These are phyloP conservation scores for Eclectus roratus DNA, from an alignment of 2,113 vertebrate genomes.

Conservation along the genomic window DNA sequence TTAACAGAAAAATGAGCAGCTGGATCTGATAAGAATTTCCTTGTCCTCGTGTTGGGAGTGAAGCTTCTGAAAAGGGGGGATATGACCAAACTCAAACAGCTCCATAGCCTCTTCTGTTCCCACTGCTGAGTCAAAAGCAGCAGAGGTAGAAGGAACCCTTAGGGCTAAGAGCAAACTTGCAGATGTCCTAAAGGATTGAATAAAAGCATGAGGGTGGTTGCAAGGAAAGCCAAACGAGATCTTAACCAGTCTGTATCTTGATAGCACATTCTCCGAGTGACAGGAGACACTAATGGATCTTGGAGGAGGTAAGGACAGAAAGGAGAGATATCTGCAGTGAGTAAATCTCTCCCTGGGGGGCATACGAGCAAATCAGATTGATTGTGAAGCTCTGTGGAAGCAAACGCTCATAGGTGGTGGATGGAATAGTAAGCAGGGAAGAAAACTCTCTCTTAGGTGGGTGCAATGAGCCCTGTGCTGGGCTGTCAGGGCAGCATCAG, in stretches of 20 bases:
- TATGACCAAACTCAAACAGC: background rate
- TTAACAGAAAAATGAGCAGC: background rate
- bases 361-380: background rate
- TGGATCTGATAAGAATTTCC: background rate
- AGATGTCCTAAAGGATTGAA: background rate
- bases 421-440: background rate
- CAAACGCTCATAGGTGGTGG: background rate
- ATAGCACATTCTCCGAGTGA: background rate
- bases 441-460: background rate
- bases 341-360: background rate
- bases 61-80: background rate
- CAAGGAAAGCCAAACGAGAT: background rate
- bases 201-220: background rate
- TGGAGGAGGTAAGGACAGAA: background rate
- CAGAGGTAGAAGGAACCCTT: background rate
- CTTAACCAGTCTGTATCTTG: background rate
- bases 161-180: background rate
- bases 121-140: background rate
- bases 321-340: background rate
- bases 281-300: background rate
- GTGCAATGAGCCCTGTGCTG: background rate
- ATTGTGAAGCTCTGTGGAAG: background rate
- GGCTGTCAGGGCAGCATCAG: background rate
- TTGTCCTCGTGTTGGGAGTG: accelerated
- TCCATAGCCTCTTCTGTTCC: background rate